Base-by-base conservation (phyloP, 1,140 invertebrate species). In the Anthonomus grandis region DNA sequence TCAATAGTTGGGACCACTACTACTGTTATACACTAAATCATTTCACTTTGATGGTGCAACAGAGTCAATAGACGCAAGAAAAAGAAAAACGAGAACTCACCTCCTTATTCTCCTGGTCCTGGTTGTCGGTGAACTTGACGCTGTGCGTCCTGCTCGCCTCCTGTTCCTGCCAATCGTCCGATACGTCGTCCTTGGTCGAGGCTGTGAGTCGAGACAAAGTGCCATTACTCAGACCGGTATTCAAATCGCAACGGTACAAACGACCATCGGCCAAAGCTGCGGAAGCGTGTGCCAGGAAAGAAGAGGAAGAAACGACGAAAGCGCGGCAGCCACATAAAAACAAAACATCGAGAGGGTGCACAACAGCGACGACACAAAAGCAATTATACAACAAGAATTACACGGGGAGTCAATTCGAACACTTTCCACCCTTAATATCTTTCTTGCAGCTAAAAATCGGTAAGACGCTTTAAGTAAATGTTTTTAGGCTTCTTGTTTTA, bases 121-220 rank as follows among this genome's bases (percentile, higher is more conserved):
- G 79, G 49, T 89, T 86, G 71, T 93, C 91, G 23, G 86, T 89
- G 74, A 95, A 95, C 74, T 93, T 94, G 60, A 95, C 91, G 3
- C 87, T 89, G 69, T 91, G 87, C 5, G 86, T 90, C 49, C 90
- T 78, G 1, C 89, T 89, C 1, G 85, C 84, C 68, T 92, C 89
- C 57, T 82, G 81, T 63, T 89, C 87, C 73, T 89, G 84, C 83
- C 86, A 90, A 42, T 87, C 86, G 53, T 81, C 80, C 52, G 72
- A 61, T 15, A 57, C 49, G 41, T 86, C 86, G 66, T 85, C 84
- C 34, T 81, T 80, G 21, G 60, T 66, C 41, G 68, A 45, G 62
- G 63, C 64, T 61, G 63, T 59, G 23, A 52, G 37, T 24, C 62
- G 62, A 37, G 62, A 60, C 27, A 63, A 63, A 49, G 70, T 55